Base-by-base conservation (phyloP, 1,140 invertebrate genomes). In the Pachyrhynchus sulphureomaculatus region DNA sequence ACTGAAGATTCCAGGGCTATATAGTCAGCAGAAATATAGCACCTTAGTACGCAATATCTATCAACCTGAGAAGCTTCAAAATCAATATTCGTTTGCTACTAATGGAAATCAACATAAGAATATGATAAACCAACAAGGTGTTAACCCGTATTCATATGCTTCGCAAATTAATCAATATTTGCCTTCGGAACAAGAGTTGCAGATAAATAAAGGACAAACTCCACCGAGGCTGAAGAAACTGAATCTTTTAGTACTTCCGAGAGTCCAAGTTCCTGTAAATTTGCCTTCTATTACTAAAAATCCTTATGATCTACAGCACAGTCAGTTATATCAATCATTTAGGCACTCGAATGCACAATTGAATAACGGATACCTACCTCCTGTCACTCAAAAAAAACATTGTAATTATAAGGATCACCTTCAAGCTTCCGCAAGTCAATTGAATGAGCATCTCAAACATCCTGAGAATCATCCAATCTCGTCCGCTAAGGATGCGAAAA, bases 401-500 rank as follows among this genome's bases (percentile, higher is more conserved):
- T n/a, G 20, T 2, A 18, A 18, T 44, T 8, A 44, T 6, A 18
- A 20, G 8, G 20, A 44, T n/a, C 15, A 44, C 15, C 23, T 39
- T 55, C 41, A 29, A 51, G 48, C 29, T 41, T 49, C 41, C 26
- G 13, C 20, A 12, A 39, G 15, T 9, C n/a, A 34, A 1, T 2
- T 17, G 1, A 56, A 61, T 29, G 37, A 10, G n/a, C 36, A 54
- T 24, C 13, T 49, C 1, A 58, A 47, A 24, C 41, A 45, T 33
- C 39, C 37, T 12, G 64, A 69, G 10, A 45, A 68, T 5, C 77
- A 82, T 62, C 26, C 26, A 10, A 29, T 9, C 8, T 10, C 6
- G 8, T 18, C 12, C 8, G 10, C 44, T 8, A 8, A 12, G 4
- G 18, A 17, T 4, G 15, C 32, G 8, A 51, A 60, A 17, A 76